A percentile compares a stretch with the other conserved stretches of the same genome.
These are phyloP conservation scores for Cyclophora punctaria DNA, from an alignment of 2,888 invertebrate genomes.

Conservation along the genomic window DNA sequence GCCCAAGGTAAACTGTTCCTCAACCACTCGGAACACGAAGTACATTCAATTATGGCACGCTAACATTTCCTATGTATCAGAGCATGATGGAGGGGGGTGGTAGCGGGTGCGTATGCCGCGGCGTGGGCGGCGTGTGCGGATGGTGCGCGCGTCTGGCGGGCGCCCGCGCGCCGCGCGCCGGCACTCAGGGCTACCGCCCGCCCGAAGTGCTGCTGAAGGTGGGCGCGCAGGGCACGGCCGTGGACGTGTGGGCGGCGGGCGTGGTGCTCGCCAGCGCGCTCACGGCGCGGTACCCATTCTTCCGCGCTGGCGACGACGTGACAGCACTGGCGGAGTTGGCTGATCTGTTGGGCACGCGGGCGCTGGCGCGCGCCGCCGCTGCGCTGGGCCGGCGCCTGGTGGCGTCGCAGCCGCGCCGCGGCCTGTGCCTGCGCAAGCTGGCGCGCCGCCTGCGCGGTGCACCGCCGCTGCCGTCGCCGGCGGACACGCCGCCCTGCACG, in stretches of 20 bases:
- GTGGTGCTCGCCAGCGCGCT: constrained; percentile 83
- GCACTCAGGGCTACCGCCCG: constrained; percentile 85
- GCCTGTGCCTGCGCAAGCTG: constrained; percentile 48
- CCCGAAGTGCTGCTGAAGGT: constrained; percentile 81
- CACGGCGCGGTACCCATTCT: constrained; percentile 88
- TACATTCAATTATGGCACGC: too few species aligned
- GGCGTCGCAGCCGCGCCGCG: constrained; percentile 36
- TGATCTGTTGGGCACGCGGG: constrained; percentile 83
- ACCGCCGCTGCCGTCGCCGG: constrained; percentile 15
- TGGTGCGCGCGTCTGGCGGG: constrained; percentile 79
- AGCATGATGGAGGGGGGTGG: constrained; percentile 11
- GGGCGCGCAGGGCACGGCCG: constrained; percentile 86
- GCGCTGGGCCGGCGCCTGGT: constrained; percentile 72
- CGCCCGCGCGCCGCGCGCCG: constrained; percentile 86
- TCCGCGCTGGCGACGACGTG: constrained; percentile 82
- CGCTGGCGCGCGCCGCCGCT: constrained; percentile 79
- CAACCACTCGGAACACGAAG: too few species aligned
- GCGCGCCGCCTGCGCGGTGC: constrained; percentile 34
- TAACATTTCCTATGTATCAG: too few species aligned
- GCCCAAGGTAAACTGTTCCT: neutral
- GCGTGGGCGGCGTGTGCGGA: constrained; percentile 77
- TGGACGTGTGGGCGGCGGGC: constrained; percentile 93
- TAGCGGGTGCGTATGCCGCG: constrained; percentile 73
- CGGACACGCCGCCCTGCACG: constrained; percentile 12
- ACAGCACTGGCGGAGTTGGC: constrained; percentile 88